Evolutionary conservation across 2,888 invertebrate genomes (phyloP).

Genomic region (Dinocampus coccinellae): DNA sequence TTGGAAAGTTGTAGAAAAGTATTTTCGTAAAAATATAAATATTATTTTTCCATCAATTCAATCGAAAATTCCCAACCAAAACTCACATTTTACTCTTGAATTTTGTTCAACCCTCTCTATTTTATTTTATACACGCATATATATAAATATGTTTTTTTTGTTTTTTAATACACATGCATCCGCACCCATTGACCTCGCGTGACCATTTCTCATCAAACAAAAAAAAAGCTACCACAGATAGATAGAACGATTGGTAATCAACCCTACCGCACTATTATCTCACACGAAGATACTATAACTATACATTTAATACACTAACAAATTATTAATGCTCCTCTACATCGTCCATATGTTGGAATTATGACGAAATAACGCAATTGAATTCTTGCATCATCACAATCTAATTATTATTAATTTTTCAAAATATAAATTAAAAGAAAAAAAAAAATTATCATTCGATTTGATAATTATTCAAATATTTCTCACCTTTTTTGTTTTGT

Average conservation of each 20-base stretch:
- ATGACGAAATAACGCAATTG: neutral
- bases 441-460: too few relatives aligned
- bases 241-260: constrained; percentile 41
- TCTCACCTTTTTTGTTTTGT: too few relatives aligned
- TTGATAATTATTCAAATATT: too few relatives aligned
- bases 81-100: neutral
- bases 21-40: neutral
- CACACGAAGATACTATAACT: constrained; percentile 52
- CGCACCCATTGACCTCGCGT: constrained; percentile 48
- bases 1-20: neutral
- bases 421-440: too few relatives aligned
- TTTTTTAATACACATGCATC: neutral
- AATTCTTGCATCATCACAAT: neutral
- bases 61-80: too few relatives aligned
- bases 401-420: neutral
- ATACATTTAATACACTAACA: constrained; percentile 44
- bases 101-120: neutral
- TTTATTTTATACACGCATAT: neutral
- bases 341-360: neutral
- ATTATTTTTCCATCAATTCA: neutral
- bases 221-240: constrained; percentile 48
- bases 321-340: neutral
- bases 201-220: constrained; percentile 53
- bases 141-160: neutral
- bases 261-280: constrained; percentile 51